A percentile compares a stretch with the other conserved stretches of the same genome.
phyloP scores from a whole-genome alignment of 1,140 invertebrate species.

The Diabrotica virgifera region DNA sequence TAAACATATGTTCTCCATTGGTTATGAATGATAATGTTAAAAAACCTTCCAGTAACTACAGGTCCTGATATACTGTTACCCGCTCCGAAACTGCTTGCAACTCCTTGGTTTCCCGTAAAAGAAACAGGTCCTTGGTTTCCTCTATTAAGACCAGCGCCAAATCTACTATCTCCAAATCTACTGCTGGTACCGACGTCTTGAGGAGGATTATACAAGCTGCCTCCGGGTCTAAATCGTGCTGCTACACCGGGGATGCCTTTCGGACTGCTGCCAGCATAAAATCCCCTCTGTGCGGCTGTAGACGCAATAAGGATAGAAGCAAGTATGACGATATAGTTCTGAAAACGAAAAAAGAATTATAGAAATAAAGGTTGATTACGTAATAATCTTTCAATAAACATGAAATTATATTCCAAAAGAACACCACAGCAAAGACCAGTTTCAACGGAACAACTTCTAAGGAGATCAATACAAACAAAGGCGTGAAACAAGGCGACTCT shows the following conservation, averaged over 20 bases:
- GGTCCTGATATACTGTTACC: neutral
- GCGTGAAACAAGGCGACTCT: too few species aligned
- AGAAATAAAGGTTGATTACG: too few species aligned
- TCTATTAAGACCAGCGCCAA: too few species aligned
- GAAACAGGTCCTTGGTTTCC: neutral
- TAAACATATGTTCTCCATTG: constrained; percentile 5
- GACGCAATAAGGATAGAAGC: neutral
- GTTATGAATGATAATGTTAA: neutral
- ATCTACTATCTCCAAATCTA: constrained; percentile 23
- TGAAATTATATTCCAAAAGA: too few species aligned
- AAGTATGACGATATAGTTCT: neutral
- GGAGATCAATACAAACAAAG: too few species aligned
- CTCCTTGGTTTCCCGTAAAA: neutral
- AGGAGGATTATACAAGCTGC: neutral
- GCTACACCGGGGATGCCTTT: constrained; percentile 5
- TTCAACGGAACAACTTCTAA: too few species aligned
- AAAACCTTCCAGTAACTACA: neutral
- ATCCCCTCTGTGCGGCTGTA: constrained; percentile 3
- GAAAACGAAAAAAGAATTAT: neutral
- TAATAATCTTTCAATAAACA: too few species aligned
- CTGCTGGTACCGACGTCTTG: constrained; percentile 11
- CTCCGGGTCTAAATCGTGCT: neutral
- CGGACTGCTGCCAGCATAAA: neutral
- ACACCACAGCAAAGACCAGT: too few species aligned
- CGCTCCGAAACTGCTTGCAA: neutral